These are phyloP conservation scores for Autographa pulchrina DNA, from an alignment of 2,888 invertebrate genomes.

Conservation along the genomic window DNA sequence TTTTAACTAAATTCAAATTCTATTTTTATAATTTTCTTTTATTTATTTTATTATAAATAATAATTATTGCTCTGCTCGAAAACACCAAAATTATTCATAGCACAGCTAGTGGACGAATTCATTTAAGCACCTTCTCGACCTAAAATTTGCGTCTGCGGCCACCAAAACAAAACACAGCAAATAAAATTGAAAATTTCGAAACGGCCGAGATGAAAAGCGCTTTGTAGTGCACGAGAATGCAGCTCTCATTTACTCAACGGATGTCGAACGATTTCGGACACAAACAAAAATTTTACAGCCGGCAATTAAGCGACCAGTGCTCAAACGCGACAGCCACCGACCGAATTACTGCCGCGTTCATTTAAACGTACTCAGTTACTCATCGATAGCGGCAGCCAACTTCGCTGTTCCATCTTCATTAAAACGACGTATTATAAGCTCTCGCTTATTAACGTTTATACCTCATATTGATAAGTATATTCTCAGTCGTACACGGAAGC, in stretches of 20 bases:
- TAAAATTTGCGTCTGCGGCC: slow-evolving; percentile 37
- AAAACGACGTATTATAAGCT: slow-evolving; percentile 55
- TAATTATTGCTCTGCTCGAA: neutral
- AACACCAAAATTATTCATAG: slow-evolving; percentile 34
- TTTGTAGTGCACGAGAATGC: slow-evolving; percentile 65
- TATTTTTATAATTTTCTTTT: too few species aligned
- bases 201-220: slow-evolving; percentile 65
- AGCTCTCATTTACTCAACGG: slow-evolving; percentile 68
- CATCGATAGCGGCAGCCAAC: slow-evolving; percentile 55
- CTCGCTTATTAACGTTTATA: slow-evolving; percentile 64
- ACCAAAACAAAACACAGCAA: slow-evolving; percentile 64
- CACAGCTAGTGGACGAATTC: slow-evolving; percentile 52
- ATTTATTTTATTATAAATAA: too few species aligned
- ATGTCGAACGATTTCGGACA: slow-evolving; percentile 70
- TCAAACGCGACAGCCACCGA: slow-evolving; percentile 58
- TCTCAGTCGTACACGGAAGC: slow-evolving; percentile 56
- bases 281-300: slow-evolving; percentile 76
- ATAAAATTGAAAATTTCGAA: slow-evolving; percentile 59
- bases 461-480: slow-evolving; percentile 62
- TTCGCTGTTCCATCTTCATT: slow-evolving; percentile 69
- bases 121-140: slow-evolving; percentile 63
- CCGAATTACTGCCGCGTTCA: slow-evolving; percentile 66
- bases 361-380: slow-evolving; percentile 61
- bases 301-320: slow-evolving; percentile 70
- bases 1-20: too few species aligned